phyloP scores from a whole-genome alignment of 2,888 invertebrate species.

The Rhamphomyia laevipes region DNA sequence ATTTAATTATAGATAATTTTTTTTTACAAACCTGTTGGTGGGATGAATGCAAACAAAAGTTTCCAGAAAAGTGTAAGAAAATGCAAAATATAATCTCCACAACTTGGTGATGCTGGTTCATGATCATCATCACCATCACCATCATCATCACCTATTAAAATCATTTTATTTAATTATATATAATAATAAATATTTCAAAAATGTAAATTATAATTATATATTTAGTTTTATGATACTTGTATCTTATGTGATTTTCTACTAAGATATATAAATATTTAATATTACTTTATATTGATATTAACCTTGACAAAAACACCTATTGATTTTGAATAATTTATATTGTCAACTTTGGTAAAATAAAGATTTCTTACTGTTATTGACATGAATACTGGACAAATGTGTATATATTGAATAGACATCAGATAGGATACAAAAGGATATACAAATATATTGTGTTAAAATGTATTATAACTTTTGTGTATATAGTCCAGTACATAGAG shows the following conservation, averaged over 20 bases:
- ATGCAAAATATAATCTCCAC: constrained; percentile 91
- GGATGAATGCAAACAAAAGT: constrained; percentile 91
- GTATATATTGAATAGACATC: too few relatives aligned
- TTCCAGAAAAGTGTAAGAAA: constrained; percentile 97
- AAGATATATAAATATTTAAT: background rate
- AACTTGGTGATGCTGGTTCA: constrained; percentile 58
- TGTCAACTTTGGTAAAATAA: too few relatives aligned
- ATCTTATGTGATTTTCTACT: background rate
- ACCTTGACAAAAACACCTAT: too few relatives aligned
- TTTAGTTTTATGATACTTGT: background rate
- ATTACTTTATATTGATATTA: too few relatives aligned
- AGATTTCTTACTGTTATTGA: too few relatives aligned
- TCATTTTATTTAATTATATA: constrained; percentile 9
- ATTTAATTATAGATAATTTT: background rate
- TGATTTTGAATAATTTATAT: too few relatives aligned
- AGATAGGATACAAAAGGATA: too few relatives aligned
- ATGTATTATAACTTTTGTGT: too few relatives aligned
- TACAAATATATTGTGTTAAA: too few relatives aligned
- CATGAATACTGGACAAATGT: too few relatives aligned
- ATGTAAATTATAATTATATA: background rate
- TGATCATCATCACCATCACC: constrained; percentile 47
- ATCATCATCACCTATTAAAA: constrained; percentile 39
- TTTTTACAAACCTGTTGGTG: constrained; percentile 76
- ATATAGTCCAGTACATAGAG: too few relatives aligned
- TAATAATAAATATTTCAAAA: constrained; percentile 2